Evolutionary conservation across 1,140 invertebrate genomes (phyloP), one percentile per base, ranked within the genome.

Genomic region (Brachionus koreanus): DNA sequence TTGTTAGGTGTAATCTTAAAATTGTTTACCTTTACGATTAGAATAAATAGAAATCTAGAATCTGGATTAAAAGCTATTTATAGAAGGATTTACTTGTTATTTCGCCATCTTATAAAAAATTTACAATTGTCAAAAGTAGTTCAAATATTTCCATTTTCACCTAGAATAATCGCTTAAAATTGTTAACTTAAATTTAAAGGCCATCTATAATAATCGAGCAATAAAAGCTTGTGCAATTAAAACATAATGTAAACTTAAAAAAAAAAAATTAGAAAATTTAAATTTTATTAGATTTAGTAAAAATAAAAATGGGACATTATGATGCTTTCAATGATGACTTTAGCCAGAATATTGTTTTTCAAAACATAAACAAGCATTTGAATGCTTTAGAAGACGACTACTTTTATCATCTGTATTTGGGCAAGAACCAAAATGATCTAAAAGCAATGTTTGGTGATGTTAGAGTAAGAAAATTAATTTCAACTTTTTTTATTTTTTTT

Each of bases 361-460:
- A 39, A 16, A 82, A 82, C 35, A n/a, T 82, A 9, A 82, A 82
- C 43, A 42, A 82, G 39, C 57, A 82, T 35, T 52, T 82, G 25
- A 12, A 39, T 9, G 23, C 35, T 0, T 19, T 87, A 84, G 84
- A 85, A 12, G 86, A 86, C 52, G 96, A 98, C 87, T 94, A 96
- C 85, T 89, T 98, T 29, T 98, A 98, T 87, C 96, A 98, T 89
- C 89, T 98, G 85, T 94, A 94, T 0, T 90, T 98, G 29, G 94
- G 94, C 23, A 95, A 94, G 86, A 93, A 92, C 43, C 94, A 93
- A 39, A 93, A 97, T 87, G 76, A 79, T 9, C 91, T 98, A 9
- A 92, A 93, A n/a, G 93, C 94, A 87, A 96, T 97, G 94, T 98
- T 98, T 88, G 93, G 94, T 19, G 96, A 98, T 89, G 92, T 97